These are phyloP conservation scores for Gadus chalcogrammus DNA, from an alignment of 2,113 vertebrate species.

Conservation along the genomic window DNA sequence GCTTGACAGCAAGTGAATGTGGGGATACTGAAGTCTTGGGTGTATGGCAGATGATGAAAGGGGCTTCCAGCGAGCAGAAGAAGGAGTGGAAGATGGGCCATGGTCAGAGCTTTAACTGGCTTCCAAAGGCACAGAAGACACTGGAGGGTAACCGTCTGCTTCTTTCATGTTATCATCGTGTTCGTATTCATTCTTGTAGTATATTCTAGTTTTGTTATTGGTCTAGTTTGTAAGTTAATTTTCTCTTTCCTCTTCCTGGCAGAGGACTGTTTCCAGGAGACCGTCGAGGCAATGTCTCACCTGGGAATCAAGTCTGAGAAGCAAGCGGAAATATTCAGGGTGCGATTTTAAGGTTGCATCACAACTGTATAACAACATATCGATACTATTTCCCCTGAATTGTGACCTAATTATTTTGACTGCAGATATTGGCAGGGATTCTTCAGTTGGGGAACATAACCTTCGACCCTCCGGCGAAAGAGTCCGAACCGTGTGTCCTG, in stretches of 20 bases:
- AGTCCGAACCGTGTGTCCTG: slow-evolving; percentile 81
- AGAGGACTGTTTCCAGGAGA: slow-evolving; percentile 90
- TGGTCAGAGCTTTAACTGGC: slow-evolving; percentile 79
- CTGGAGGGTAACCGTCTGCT: slow-evolving; percentile 77
- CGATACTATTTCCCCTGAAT: too few relatives aligned
- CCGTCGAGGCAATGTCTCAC: slow-evolving; percentile 86
- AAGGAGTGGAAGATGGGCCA: slow-evolving; percentile 81
- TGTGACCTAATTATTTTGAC: background rate
- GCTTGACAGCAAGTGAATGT: background rate
- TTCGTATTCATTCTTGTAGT: too few relatives aligned
- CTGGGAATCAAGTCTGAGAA: slow-evolving; percentile 79
- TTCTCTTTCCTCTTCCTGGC: slow-evolving; percentile 46
- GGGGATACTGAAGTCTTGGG: slow-evolving; percentile 6
- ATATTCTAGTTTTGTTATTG: too few relatives aligned
- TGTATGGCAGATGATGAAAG: slow-evolving; percentile 84
- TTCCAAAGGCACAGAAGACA: slow-evolving; percentile 83
- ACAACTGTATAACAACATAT: too few relatives aligned
- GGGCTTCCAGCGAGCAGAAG: slow-evolving; percentile 81
- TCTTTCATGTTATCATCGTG: background rate
- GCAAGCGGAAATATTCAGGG: slow-evolving; percentile 87
- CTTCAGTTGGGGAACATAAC: slow-evolving; percentile 86
- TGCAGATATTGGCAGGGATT: slow-evolving; percentile 83
- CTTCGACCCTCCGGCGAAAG: slow-evolving; percentile 76
- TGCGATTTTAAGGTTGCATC: slow-evolving; percentile 50
- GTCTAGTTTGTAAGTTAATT: background rate